Conservation (phyloP, 2,113 vertebrate species). For the Osmerus eperlanus region DNA sequence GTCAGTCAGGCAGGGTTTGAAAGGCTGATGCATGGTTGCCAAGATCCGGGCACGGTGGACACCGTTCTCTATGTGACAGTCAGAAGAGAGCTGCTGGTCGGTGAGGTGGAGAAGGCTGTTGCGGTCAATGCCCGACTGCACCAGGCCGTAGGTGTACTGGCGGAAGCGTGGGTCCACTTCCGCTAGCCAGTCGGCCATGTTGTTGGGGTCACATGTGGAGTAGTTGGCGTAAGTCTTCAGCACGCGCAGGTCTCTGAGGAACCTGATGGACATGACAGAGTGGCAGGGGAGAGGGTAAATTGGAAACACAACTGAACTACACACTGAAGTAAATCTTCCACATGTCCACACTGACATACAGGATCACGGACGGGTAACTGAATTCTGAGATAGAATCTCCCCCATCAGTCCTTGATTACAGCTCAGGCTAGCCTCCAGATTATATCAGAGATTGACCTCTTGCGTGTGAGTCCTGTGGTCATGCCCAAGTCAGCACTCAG, state of each 20-base stretch:
- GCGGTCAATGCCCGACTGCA: constrained; percentile 85
- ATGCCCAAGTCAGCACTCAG: constrained; percentile 83
- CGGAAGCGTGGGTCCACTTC: constrained; percentile 86
- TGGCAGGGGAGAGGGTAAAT: neutral
- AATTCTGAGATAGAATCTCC: too few species aligned
- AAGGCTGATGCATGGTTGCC: constrained; percentile 67
- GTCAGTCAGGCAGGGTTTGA: constrained; percentile 67
- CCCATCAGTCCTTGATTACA: too few species aligned
- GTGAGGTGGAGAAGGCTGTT: constrained; percentile 80
- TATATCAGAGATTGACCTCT: constrained; percentile 70
- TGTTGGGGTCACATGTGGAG: constrained; percentile 92
- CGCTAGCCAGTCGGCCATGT: constrained; percentile 91
- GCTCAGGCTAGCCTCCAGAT: too few species aligned
- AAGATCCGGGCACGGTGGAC: constrained; percentile 89
- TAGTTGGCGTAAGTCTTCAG: constrained; percentile 95
- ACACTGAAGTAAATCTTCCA: too few species aligned
- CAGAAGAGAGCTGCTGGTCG: constrained; percentile 86
- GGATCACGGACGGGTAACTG: too few species aligned
- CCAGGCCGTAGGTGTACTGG: constrained; percentile 93
- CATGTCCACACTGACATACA: too few species aligned
- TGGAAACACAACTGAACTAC: neutral
- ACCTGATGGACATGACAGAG: constrained; percentile 67
- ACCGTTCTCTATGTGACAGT: constrained; percentile 81
- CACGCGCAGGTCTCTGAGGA: constrained; percentile 87
- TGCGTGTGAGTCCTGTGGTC: constrained; percentile 82